phyloP scores from a whole-genome alignment of 2,113 vertebrate species.

The Micromys minutus region DNA sequence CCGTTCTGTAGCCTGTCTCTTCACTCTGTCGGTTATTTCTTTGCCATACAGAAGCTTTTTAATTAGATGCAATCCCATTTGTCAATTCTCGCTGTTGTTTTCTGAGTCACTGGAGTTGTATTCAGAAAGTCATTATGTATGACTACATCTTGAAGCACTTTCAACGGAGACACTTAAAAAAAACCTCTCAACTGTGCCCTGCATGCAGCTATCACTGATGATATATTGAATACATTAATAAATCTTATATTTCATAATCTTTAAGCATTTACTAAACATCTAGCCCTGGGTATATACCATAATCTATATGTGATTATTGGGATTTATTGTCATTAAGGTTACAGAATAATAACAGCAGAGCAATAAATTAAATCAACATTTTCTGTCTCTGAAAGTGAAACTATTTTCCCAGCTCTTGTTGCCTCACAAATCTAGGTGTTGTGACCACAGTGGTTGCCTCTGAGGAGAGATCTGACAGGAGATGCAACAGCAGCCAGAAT shows the following conservation, averaged over 20 bases:
- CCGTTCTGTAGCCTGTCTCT: background rate
- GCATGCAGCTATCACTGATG: background rate
- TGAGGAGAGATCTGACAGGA: background rate
- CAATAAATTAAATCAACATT: background rate
- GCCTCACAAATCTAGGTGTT: background rate
- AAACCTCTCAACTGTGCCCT: background rate
- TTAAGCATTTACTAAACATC: background rate
- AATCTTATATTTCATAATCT: background rate
- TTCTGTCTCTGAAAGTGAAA: slow-evolving; percentile 33
- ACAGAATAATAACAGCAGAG: background rate
- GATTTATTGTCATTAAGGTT: background rate
- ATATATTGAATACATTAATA: background rate
- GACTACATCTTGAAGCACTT: background rate
- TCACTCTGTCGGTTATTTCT: background rate
- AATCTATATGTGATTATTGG: background rate
- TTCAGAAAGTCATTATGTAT: background rate
- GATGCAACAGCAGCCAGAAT: background rate
- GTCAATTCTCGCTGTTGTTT: background rate
- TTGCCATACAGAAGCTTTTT: background rate
- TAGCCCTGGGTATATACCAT: background rate
- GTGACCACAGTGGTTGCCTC: background rate
- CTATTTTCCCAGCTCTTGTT: background rate
- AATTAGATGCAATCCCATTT: background rate
- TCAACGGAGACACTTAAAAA: background rate
- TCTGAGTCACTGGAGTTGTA: background rate